phyloP scores from a whole-genome alignment of 2,113 vertebrate species.

The Macrotis lagotis region DNA sequence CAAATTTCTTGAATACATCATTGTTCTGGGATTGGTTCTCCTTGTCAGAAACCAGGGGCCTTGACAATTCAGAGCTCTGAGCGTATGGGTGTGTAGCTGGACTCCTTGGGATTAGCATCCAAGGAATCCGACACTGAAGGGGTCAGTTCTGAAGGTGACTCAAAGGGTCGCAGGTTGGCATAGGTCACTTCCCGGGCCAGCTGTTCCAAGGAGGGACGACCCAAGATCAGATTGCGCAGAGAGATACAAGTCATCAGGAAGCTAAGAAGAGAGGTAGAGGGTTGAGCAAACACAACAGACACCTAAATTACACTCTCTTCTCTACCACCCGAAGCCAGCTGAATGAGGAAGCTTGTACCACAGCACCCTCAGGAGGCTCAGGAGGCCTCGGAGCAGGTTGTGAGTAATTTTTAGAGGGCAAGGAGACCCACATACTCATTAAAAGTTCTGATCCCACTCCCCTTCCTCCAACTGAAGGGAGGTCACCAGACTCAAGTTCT shows the following conservation, averaged over 20 bases:
- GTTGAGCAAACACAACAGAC: not conserved
- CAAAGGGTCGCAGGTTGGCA: conserved; percentile 87
- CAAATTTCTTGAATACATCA: not conserved
- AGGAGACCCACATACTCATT: not conserved
- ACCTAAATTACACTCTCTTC: not conserved
- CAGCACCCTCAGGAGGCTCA: not conserved
- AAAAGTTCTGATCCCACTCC: not conserved
- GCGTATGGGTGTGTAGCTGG: conserved; percentile 47
- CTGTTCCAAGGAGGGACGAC: conserved; percentile 90
- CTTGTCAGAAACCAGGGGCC: not conserved
- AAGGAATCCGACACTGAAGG: conserved; percentile 43
- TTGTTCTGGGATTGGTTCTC: not conserved
- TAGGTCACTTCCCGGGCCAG: conserved; percentile 90
- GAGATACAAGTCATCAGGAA: conserved; percentile 94
- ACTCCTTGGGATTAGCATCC: conserved; percentile 43
- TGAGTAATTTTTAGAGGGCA: no score
- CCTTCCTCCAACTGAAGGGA: not conserved
- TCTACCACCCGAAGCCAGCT: no score
- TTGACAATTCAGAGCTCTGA: conserved; percentile 69
- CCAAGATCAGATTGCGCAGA: conserved; percentile 90
- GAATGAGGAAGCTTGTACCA: not conserved
- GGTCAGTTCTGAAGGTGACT: conserved; percentile 53
- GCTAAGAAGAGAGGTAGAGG: conserved; percentile 75
- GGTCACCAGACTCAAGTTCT: not conserved
- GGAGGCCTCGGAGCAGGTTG: not conserved